Percentiles rank a stretch among this genome's conserved stretches.
Evolutionary conservation across 2,797 vertebrate species (phyloP).

Genomic region (Centropyge bicolor): DNA sequence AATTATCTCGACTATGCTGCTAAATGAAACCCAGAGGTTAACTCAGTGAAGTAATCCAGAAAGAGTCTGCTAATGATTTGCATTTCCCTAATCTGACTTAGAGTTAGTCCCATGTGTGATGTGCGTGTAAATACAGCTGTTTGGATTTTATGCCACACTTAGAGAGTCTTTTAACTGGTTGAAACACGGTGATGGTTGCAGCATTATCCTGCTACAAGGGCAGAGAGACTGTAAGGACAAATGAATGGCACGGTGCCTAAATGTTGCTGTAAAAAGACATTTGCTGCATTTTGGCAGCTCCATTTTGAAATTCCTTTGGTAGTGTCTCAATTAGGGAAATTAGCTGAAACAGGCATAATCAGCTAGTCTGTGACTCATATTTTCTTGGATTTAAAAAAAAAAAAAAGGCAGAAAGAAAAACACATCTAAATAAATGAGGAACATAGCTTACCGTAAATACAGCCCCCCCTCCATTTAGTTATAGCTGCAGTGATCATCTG

Average conservation of each 20-base stretch:
- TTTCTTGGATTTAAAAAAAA: background rate
- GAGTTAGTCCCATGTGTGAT: background rate
- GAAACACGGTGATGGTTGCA: background rate
- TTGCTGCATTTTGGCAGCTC: background rate
- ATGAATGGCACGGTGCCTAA: background rate
- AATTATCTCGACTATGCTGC: background rate
- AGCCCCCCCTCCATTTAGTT: background rate
- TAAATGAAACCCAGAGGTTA: conserved; percentile 1
- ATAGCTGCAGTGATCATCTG: background rate
- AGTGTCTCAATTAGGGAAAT: background rate
- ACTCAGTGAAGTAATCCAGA: too few species aligned
- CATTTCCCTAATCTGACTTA: background rate
- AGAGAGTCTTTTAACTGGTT: background rate
- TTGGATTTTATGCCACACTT: conserved; percentile 7
- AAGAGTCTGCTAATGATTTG: background rate
- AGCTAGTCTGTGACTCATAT: background rate
- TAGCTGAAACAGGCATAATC: background rate
- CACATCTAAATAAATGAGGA: background rate
- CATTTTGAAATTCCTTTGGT: background rate
- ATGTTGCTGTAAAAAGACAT: background rate
- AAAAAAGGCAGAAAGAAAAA: background rate
- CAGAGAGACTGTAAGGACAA: background rate
- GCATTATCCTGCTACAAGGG: background rate
- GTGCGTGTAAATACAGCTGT: background rate
- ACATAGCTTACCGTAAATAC: background rate